phyloP scores from a whole-genome alignment of 2,797 vertebrate species.

The Alectoris magna region DNA sequence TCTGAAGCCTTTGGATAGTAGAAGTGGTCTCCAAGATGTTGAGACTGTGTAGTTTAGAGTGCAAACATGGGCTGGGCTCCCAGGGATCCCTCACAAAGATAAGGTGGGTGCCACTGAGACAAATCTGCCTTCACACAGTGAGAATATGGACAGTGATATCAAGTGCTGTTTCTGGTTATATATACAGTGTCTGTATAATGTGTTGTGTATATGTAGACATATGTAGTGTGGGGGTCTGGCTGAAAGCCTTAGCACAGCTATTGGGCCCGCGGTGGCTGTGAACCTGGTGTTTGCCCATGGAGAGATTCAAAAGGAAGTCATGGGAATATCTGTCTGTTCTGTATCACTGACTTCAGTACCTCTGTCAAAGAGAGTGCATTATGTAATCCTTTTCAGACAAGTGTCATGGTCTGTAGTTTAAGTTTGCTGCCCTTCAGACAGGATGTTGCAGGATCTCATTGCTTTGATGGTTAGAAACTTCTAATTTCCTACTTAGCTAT shows the following conservation, averaged over 20 bases:
- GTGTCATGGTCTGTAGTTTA: background rate
- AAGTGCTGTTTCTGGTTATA: background rate
- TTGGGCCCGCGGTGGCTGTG: fast-evolving
- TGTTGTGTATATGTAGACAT: fast-evolving
- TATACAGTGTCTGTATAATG: background rate
- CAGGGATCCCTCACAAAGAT: fast-evolving
- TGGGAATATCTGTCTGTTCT: background rate
- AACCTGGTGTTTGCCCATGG: fast-evolving
- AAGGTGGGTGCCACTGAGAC: background rate
- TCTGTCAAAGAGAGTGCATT: background rate
- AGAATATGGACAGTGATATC: background rate
- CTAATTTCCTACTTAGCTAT: background rate
- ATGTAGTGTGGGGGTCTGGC: background rate
- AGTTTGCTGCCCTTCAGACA: background rate
- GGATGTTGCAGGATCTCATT: background rate
- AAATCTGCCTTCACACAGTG: background rate
- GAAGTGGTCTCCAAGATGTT: background rate
- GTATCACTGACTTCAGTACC: background rate
- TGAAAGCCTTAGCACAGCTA: background rate
- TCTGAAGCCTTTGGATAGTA: background rate
- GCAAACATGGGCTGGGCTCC: fast-evolving
- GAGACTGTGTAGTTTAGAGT: fast-evolving
- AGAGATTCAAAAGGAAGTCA: background rate
- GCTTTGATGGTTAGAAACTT: background rate
- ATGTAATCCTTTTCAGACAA: background rate